Base-by-base conservation (phyloP, 1,140 invertebrate species). In the Drosophila subpulchrella region DNA sequence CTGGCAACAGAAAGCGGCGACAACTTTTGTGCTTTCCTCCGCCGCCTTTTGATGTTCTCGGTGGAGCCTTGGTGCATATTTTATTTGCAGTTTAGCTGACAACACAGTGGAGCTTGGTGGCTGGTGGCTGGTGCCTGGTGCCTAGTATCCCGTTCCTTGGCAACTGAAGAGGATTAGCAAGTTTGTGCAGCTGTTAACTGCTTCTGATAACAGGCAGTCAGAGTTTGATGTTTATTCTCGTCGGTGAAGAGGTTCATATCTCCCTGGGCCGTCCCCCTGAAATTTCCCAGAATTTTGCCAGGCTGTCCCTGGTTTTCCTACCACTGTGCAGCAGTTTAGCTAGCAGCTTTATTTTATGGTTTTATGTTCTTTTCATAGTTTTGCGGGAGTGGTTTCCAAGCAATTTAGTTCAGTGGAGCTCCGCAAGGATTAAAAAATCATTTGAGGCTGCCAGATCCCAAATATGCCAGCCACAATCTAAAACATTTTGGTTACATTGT, bases 1-100 rank as follows among this genome's bases (percentile, higher is more conserved):
- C 34, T 62, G n/a, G 42, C 12, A 61, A 50, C 63, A 32, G 53
- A 27, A 12, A 39, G 60, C 32, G 59, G 59, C 46, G 66, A 78
- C 71, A 85, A 86, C 58, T 86, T 88, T 88, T 79, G 75, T 76
- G 75, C 83, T 88, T 78, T 82, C 75, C 50, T 36, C 50, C 59
- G 82, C 68, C 79, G 79, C 83, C 81, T 86, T 86, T 83, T 83
- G 79, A 88, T 88, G 83, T 76, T 76, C 73, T 24, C n/a, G 13
- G 7, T 24, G 44, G 44, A 11, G 75, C 81, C 81, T 86, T 60
- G 63, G 83, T 82, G 83, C 83, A 86, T 86, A 86, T 86, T 86
- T 86, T 88, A 88, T 88, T 67, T 88, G 83, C 83, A 86, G 83
- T 88, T 86, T 86, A 88, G 84, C 79, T 61, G 61, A 60, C 53